Conservation (phyloP, 1,140 invertebrate genomes). For the Ganaspis sp. region DNA sequence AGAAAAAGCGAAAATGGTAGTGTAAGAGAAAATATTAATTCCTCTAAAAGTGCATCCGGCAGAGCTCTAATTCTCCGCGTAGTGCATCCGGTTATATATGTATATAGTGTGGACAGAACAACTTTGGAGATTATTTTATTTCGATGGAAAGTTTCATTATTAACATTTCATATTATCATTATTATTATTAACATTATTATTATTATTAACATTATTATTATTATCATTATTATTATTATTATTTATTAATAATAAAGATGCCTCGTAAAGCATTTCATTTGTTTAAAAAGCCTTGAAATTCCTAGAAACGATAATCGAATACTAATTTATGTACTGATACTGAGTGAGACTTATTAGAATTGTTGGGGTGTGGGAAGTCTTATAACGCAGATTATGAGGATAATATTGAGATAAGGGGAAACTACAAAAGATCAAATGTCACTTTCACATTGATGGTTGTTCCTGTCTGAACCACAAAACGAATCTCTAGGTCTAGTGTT, state of each 20-base stretch:
- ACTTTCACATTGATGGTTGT: conserved; percentile 43
- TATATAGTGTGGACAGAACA: background rate
- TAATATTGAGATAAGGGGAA: conserved; percentile 38
- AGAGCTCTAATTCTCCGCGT: conserved; percentile 59
- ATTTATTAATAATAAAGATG: no score
- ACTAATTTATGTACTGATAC: background rate
- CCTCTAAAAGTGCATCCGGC: conserved; percentile 64
- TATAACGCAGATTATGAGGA: conserved; percentile 10
- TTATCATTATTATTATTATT: no score
- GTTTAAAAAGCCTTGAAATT: no score
- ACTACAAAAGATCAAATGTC: conserved; percentile 37
- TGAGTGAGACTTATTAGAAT: background rate
- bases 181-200: no score
- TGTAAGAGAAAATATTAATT: conserved; percentile 31
- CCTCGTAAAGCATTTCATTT: no score
- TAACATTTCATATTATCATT: background rate
- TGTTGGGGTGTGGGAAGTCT: background rate
- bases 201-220: no score
- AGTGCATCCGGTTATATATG: conserved; percentile 36
- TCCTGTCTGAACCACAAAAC: conserved; percentile 36
- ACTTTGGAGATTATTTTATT: conserved; percentile 41
- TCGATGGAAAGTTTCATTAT: conserved; percentile 41
- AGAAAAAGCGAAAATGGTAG: background rate
- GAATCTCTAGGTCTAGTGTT: conserved; percentile 20
- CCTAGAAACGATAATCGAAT: background rate